Conservation (phyloP, 2,888 invertebrate species). For the Zaprionus bogoriensis region DNA sequence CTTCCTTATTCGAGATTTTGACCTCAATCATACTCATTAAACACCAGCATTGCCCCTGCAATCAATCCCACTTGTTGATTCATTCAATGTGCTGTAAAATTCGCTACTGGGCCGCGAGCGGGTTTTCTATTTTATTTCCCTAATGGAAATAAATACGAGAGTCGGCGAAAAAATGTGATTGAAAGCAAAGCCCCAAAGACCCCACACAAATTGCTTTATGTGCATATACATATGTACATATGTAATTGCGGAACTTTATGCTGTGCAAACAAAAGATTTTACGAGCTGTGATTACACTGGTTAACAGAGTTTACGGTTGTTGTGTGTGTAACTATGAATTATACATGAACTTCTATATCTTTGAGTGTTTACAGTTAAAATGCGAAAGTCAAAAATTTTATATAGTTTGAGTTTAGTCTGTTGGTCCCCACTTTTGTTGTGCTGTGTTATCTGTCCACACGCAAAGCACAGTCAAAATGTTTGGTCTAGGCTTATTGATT, state of each 20-base stretch:
- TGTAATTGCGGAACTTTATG: slow-evolving; percentile 21
- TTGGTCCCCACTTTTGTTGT: neutral
- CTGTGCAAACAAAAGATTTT: slow-evolving; percentile 31
- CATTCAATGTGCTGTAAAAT: slow-evolving; percentile 5
- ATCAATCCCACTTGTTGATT: slow-evolving; percentile 22
- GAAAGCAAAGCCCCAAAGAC: slow-evolving; percentile 42
- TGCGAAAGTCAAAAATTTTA: no score
- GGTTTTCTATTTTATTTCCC: slow-evolving; percentile 24
- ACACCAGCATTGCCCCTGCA: neutral
- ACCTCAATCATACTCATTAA: neutral
- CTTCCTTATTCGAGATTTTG: no score
- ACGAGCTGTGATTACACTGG: slow-evolving; percentile 8
- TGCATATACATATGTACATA: neutral
- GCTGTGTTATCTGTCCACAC: neutral
- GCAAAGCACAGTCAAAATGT: neutral
- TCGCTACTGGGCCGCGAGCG: slow-evolving; percentile 7
- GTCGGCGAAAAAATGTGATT: slow-evolving; percentile 3
- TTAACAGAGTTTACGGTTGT: neutral
- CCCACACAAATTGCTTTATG: slow-evolving; percentile 22
- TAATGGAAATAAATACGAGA: slow-evolving; percentile 32
- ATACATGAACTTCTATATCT: neutral
- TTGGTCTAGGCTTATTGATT: slow-evolving; percentile 15
- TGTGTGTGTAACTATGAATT: neutral
- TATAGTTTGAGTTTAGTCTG: neutral
- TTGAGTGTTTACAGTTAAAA: no score